Evolutionary conservation across 2,888 invertebrate species (phyloP), one percentile per base, ranked within the genome.

Genomic region (Mimas tiliae): DNA sequence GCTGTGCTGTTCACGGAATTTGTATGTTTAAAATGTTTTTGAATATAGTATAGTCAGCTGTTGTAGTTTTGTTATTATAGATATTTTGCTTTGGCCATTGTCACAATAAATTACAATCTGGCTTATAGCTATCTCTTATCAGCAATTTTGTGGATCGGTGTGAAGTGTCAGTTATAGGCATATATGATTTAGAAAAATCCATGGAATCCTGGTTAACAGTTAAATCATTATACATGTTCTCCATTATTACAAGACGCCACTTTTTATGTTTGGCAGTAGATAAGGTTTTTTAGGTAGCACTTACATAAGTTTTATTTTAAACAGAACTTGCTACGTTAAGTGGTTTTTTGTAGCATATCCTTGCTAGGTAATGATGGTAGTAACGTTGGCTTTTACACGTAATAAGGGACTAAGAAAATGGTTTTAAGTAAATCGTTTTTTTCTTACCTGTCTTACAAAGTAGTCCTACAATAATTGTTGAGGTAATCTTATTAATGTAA

Each of bases 151-250:
- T 19, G 16, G 12, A 58, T 58, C 38, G 38, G 19, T 42, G 38
- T 58, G 38, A 42, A 42, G 58, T 19, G 19, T 8, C 19, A 58
- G 19, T 38, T 58, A 4, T 38, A 3, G 1, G 27, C 1, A 27
- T 58, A 58, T 58, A 19, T 58, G 58, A 58, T 42, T 58, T 58
- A 19, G n/a, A 58, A 42, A 42, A 58, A 12, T 8, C 12, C 19
- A 19, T 42, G 42, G 42, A 58, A 19, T 58, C 12, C 12, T n/a
- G n/a, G 19, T 58, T 21, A 58, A 6, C 1, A 19, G 38, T 38
- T 58, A 12, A 58, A 19, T 12, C 12, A 42, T 42, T 42, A 58
- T 19, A 12, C 12, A 6, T 7, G n/a, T 33, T 33, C n/a, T 33
- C 3, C 7, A 34, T 53, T n/a, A 34, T 34, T 33, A 53, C 1